Conservation (phyloP, 2,113 vertebrate species). For the Atractosteus spatula region DNA sequence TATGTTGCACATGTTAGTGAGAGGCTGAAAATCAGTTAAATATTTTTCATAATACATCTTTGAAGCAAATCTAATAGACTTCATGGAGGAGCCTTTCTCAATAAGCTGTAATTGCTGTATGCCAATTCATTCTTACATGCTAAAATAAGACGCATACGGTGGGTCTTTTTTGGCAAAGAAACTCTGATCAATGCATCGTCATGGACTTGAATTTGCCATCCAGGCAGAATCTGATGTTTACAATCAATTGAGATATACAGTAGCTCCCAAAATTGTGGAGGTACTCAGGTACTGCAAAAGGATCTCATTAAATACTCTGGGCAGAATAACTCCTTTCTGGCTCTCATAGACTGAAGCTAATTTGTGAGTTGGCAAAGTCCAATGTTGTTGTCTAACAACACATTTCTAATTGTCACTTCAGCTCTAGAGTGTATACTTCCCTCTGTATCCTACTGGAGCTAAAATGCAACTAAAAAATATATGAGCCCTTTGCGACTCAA, state of each 20-base stretch:
- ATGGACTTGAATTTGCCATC: slow-evolving; percentile 4
- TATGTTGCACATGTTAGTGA: slow-evolving; percentile 28
- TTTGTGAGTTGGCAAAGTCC: slow-evolving; percentile 54
- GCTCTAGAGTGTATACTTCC: slow-evolving; percentile 40
- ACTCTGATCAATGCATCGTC: slow-evolving; percentile 18
- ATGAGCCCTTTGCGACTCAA: slow-evolving; percentile 75
- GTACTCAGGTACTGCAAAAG: slow-evolving; percentile 45
- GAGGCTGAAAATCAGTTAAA: slow-evolving; percentile 37
- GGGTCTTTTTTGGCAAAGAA: background rate
- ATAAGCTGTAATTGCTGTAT: slow-evolving; percentile 40
- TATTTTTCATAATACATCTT: slow-evolving; percentile 52
- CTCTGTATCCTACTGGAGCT: slow-evolving; percentile 15
- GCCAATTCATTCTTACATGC: slow-evolving; percentile 33
- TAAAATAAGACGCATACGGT: slow-evolving; percentile 10
- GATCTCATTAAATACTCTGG: slow-evolving; percentile 59
- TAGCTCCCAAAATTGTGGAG: slow-evolving; percentile 22
- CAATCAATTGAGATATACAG: background rate
- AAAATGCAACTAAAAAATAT: slow-evolving; percentile 67
- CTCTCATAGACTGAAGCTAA: slow-evolving; percentile 49
- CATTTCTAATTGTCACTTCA: slow-evolving; percentile 54
- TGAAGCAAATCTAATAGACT: slow-evolving; percentile 52
- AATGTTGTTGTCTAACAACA: slow-evolving; percentile 60
- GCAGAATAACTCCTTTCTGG: slow-evolving; percentile 39
- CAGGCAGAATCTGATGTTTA: background rate
- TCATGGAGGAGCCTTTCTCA: slow-evolving; percentile 30